These are phyloP conservation scores for Zosterops pallidus DNA, from an alignment of 2,113 vertebrate species.

Conservation along the genomic window DNA sequence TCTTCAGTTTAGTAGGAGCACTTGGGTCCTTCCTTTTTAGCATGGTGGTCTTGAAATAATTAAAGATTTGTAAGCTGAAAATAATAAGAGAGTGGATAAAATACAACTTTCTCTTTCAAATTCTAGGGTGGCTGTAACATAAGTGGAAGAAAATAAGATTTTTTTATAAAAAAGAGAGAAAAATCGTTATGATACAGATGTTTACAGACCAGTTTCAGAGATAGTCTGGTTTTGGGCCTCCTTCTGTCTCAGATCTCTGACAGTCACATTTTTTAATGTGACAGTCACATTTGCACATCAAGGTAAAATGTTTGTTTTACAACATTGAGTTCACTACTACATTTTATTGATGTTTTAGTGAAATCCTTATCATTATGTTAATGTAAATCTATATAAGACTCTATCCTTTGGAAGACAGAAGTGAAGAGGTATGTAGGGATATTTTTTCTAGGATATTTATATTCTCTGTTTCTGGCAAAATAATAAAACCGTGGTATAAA, in stretches of 20 bases:
- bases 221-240: neutral
- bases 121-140: neutral
- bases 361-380: neutral
- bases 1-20: neutral
- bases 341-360: neutral
- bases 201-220: neutral
- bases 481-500: neutral
- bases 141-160: neutral
- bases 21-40: neutral
- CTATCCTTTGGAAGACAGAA: neutral
- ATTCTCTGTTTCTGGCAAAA: neutral
- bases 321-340: neutral
- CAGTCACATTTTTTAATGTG: neutral
- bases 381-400: neutral
- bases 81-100: neutral
- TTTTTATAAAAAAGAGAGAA: neutral
- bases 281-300: conserved; percentile 5
- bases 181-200: neutral
- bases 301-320: neutral
- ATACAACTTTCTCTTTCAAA: neutral
- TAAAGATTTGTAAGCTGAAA: neutral
- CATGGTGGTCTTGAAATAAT: neutral
- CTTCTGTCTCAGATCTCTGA: neutral
- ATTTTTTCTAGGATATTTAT: neutral
- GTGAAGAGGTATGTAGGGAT: neutral